phyloP scores from a whole-genome alignment of 2,113 vertebrate genomes.

The Xyrauchen texanus region DNA sequence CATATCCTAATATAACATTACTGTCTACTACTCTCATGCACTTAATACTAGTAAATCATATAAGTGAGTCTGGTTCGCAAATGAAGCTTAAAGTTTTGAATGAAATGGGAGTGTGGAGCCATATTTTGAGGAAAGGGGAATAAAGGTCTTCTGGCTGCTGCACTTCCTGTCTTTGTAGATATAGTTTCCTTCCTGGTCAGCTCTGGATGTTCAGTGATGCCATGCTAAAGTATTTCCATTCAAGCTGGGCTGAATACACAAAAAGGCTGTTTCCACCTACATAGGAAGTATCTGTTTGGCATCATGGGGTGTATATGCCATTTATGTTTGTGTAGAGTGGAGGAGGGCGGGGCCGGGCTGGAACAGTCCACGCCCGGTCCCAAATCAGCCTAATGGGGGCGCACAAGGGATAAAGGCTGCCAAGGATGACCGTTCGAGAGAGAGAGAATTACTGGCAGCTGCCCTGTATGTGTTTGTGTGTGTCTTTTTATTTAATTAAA shows the following conservation, averaged over 20 bases:
- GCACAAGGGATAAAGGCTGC: no score
- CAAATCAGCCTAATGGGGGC: no score
- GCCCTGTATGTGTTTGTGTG: no score
- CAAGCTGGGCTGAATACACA: constrained; percentile 7
- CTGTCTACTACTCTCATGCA: no score
- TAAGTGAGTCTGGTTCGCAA: not conserved
- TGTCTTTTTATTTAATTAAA: no score
- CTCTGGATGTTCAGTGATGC: constrained; percentile 36
- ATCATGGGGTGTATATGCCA: not conserved
- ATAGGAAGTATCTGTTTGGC: constrained; percentile 1
- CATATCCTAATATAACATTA: no score
- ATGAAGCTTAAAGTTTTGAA: constrained; percentile 10
- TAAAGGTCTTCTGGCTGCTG: constrained; percentile 12
- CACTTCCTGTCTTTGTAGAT: constrained; percentile 71
- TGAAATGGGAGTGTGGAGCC: constrained; percentile 1
- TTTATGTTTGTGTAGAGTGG: no score
- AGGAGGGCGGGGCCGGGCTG: no score
- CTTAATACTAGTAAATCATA: no score
- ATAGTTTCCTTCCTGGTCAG: constrained; percentile 63
- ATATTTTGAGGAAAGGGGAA: constrained; percentile 40
- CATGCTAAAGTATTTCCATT: constrained; percentile 33
- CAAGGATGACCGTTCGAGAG: no score
- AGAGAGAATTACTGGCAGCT: no score
- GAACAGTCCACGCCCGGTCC: no score
- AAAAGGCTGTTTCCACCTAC: not conserved